These are phyloP conservation scores for Hydrocynus forskahlii DNA, from an alignment of 2,797 vertebrate species.

Conservation along the genomic window DNA sequence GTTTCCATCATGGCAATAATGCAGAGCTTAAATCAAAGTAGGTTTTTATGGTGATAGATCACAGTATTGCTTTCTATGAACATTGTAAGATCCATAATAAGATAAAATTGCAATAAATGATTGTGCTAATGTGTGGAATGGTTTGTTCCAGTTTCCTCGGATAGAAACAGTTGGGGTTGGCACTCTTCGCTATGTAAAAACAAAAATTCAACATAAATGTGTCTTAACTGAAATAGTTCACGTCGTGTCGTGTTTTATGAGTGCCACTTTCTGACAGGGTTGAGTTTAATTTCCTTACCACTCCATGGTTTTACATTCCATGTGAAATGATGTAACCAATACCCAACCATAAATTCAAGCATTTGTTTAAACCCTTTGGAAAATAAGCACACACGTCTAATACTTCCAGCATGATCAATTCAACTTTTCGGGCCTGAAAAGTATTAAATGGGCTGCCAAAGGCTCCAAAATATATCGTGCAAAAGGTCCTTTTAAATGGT, in stretches of 20 bases:
- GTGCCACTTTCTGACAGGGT: conserved; percentile 2
- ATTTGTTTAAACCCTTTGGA: conserved; percentile 35
- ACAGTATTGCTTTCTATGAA: not conserved
- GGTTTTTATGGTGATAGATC: not conserved
- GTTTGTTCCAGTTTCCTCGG: not conserved
- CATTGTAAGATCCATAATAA: not conserved
- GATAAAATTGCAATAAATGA: conserved; percentile 6
- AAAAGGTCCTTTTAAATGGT: conserved; percentile 40
- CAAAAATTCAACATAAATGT: not conserved
- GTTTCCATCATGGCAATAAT: conserved; percentile 4
- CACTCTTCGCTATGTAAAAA: conserved; percentile 3
- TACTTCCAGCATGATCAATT: conserved; percentile 26
- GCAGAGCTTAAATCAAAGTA: conserved; percentile 6
- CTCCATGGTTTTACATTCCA: not conserved
- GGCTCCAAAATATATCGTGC: conserved; percentile 40
- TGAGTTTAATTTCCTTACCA: conserved; percentile 1
- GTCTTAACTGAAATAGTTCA: not conserved
- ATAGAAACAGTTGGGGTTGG: not conserved
- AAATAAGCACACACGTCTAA: conserved; percentile 32
- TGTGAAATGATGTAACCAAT: conserved; percentile 25
- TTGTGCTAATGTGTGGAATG: conserved; percentile 8
- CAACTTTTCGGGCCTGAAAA: conserved; percentile 22
- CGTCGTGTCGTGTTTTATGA: not conserved
- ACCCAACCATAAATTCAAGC: conserved; percentile 11
- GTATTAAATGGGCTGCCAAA: conserved; percentile 37